A percentile compares a stretch with the other conserved stretches of the same genome.
These are phyloP conservation scores for Donacobius atricapilla DNA, from an alignment of 2,113 vertebrate species.

Conservation along the genomic window DNA sequence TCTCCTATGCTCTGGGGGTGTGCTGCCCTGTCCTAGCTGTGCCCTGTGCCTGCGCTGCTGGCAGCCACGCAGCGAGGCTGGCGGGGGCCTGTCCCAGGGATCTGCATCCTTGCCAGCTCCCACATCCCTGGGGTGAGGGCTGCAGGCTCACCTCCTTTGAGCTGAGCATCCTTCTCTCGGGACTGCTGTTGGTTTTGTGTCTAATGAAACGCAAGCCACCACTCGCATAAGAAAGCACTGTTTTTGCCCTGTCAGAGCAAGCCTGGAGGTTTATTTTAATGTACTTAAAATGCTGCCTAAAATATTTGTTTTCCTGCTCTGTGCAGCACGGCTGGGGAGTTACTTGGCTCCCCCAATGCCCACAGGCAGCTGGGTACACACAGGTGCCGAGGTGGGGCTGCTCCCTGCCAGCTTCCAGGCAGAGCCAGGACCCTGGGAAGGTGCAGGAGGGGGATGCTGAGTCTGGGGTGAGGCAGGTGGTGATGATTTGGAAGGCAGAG, in stretches of 20 bases:
- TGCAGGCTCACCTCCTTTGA: background rate
- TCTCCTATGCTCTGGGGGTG: background rate
- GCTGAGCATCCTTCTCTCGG: background rate
- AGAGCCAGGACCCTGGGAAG: background rate
- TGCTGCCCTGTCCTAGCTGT: background rate
- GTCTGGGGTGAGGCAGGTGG: background rate
- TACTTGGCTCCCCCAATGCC: background rate
- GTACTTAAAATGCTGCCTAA: background rate
- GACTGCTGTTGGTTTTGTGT: background rate
- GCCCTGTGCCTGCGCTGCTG: background rate
- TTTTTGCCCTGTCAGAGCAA: background rate
- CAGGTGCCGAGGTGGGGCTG: fast-evolving
- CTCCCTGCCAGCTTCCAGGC: background rate
- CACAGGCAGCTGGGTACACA: background rate
- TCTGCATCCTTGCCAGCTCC: background rate
- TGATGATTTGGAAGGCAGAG: background rate
- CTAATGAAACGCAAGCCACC: background rate
- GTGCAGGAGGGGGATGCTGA: background rate
- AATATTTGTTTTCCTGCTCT: background rate
- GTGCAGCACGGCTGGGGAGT: background rate
- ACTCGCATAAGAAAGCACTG: background rate
- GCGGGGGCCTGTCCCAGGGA: background rate
- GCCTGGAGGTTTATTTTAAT: background rate
- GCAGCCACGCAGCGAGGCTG: fast-evolving
- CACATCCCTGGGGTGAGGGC: background rate